Evolutionary conservation across 2,113 vertebrate genomes (phyloP).

Genomic region (Chionomys nivalis): DNA sequence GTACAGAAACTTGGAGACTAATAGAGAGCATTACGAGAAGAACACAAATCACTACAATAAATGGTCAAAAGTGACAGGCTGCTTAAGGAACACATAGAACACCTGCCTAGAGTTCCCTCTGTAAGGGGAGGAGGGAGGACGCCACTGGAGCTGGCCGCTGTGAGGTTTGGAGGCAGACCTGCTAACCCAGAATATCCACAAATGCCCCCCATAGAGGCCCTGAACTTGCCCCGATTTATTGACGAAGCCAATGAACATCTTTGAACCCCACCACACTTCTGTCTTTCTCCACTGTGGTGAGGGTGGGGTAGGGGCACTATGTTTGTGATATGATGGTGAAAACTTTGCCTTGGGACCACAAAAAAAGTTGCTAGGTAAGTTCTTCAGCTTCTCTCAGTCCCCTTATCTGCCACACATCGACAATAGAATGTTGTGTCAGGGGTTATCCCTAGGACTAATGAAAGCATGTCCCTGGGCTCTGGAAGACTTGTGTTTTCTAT

Average conservation of each 20-base stretch:
- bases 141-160: neutral
- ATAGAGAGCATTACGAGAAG: slow-evolving; percentile 19
- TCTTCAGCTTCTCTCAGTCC: neutral
- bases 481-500: neutral
- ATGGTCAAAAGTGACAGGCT: neutral
- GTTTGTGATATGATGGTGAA: neutral
- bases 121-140: neutral
- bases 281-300: neutral
- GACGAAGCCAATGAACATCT: neutral
- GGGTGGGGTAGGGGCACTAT: too few relatives aligned
- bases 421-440: neutral
- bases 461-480: neutral
- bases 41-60: slow-evolving; percentile 36
- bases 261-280: neutral
- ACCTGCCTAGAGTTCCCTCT: neutral
- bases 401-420: neutral
- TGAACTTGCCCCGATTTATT: neutral
- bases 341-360: neutral
- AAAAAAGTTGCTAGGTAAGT: neutral
- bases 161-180: neutral
- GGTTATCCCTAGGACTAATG: neutral
- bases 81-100: neutral
- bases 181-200: slow-evolving; percentile 21
- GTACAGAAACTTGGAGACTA: slow-evolving; percentile 20
- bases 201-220: neutral